These are phyloP conservation scores for Deroplatys truncata DNA, from an alignment of 2,888 invertebrate species.

Conservation along the genomic window DNA sequence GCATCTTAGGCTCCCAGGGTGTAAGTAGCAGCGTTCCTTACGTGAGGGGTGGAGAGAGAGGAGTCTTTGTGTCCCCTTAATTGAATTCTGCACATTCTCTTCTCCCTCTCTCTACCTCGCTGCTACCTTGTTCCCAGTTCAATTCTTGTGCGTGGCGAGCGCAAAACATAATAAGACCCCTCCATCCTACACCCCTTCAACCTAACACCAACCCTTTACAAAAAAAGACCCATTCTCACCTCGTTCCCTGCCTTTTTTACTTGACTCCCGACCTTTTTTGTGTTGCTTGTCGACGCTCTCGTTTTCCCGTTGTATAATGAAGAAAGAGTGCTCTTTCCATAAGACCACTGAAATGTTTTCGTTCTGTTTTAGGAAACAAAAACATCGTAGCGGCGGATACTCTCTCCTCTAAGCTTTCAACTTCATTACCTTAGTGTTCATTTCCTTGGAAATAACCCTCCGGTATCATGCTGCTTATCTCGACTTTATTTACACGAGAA, in stretches of 20 bases:
- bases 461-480: background rate
- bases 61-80: constrained; percentile 4
- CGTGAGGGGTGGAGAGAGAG: background rate
- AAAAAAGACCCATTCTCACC: background rate
- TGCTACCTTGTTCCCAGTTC: background rate
- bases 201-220: background rate
- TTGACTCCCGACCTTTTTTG: background rate
- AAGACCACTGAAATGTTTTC: background rate
- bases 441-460: background rate
- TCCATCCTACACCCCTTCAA: background rate
- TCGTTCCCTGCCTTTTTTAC: background rate
- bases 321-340: background rate
- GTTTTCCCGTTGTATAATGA: background rate
- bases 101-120: background rate
- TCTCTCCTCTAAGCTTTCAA: background rate
- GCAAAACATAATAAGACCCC: constrained; percentile 8
- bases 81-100: constrained; percentile 15
- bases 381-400: background rate
- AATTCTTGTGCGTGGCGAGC: background rate
- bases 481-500: background rate
- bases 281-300: background rate
- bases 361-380: background rate
- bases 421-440: background rate
- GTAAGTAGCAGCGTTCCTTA: background rate
- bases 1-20: background rate